These are phyloP conservation scores for Galeopsomyia nigrocyanea DNA, from an alignment of 2,888 invertebrate species.

Conservation along the genomic window DNA sequence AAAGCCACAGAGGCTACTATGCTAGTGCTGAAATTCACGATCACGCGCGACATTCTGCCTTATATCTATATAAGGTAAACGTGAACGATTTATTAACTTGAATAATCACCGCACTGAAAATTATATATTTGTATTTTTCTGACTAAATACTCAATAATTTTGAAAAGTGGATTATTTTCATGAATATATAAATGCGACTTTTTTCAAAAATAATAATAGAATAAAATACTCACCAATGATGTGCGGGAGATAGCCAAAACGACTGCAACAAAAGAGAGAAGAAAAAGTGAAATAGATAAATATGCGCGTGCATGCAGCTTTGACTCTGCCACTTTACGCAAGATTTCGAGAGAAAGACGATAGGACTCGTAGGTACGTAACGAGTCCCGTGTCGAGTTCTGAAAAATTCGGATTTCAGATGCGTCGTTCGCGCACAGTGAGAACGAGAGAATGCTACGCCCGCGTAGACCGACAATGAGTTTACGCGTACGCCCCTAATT, in stretches of 20 bases:
- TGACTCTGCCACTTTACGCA: constrained; percentile 47
- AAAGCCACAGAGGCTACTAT: background rate
- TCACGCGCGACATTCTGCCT: constrained; percentile 9
- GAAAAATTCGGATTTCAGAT: constrained; percentile 5
- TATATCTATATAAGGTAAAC: constrained; percentile 14
- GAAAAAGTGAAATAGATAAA: constrained; percentile 41
- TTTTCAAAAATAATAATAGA: background rate
- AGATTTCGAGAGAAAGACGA: constrained; percentile 47
- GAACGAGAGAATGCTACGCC: constrained; percentile 46
- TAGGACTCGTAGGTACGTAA: constrained; percentile 35
- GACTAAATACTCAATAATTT: no score
- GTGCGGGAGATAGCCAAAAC: constrained; percentile 61
- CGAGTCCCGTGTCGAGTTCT: constrained; percentile 21
- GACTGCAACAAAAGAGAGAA: constrained; percentile 59
- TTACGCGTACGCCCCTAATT: constrained; percentile 56
- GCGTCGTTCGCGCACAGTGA: constrained; percentile 41
- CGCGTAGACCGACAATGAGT: constrained; percentile 57
- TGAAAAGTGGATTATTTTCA: background rate
- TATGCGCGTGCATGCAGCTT: constrained; percentile 38
- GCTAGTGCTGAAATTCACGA: constrained; percentile 1
- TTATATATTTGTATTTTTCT: no score
- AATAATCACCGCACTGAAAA: background rate
- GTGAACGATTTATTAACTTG: constrained; percentile 22
- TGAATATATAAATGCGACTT: no score
- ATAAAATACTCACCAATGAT: constrained; percentile 60